Base-by-base conservation (phyloP, 2,888 invertebrate species). In the Spatulosminthurus flaviceps region DNA sequence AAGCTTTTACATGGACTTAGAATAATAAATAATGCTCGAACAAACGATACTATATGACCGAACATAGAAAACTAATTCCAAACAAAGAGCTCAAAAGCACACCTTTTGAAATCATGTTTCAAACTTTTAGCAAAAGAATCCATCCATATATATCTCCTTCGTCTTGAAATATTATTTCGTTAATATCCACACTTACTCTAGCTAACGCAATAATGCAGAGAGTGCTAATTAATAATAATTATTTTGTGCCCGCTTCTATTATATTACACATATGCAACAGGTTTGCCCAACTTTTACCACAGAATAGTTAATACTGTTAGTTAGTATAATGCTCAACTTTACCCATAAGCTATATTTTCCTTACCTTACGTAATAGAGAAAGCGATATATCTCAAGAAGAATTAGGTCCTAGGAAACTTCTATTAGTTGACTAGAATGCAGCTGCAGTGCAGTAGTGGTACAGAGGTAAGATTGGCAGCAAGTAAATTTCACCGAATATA, bases 401-500 rank as follows among this genome's bases (percentile, higher is more conserved):
- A 19, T 51, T 51, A 51, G 16, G 19, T 51, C 4, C n/a, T 51
- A 11, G 19, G 51, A 51, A n/a, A 19, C 4, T 19, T 5, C 51
- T n/a, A n/a, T n/a, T n/a, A n/a, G n/a, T n/a, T n/a, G n/a, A n/a
- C n/a, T n/a, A n/a, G n/a, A n/a, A n/a, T n/a, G n/a, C n/a, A n/a
- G n/a, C n/a, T n/a, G n/a, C n/a, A n/a, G n/a, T n/a, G n/a, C n/a
- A n/a, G n/a, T n/a, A n/a, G n/a, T n/a, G n/a, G n/a, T n/a, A n/a
- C n/a, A n/a, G 51, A 2, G 16, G 19, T 51, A 13, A 51, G 51
- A 51, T 51, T 51, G 51, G n/a, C 51, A 51, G 51, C 9, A 34
- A 16, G 51, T 51, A 51, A 51, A 51, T 51, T 51, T 51, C 51
- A 51, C 51, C n/a, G 51, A 51, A 51, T 2, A n/a, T n/a, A 51